phyloP scores from a whole-genome alignment of 2,797 vertebrate species.

The Sebastes steindachneri region DNA sequence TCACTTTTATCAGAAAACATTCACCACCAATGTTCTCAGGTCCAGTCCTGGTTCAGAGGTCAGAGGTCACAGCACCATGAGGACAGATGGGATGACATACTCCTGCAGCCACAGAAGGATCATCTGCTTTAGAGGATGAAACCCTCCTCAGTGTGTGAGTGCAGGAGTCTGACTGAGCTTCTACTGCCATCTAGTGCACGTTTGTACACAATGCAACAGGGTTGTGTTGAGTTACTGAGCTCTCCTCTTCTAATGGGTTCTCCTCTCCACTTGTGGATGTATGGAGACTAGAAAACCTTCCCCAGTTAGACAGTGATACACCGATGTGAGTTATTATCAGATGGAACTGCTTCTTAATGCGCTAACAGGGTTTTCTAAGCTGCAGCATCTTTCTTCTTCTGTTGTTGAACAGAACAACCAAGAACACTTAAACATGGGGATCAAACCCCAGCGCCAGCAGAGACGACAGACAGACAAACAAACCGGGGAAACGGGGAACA shows the following conservation, averaged over 20 bases:
- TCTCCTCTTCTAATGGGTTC: too few relatives aligned
- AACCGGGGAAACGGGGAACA: too few relatives aligned
- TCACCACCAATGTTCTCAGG: too few relatives aligned
- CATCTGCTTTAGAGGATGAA: background rate
- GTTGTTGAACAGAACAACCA: background rate
- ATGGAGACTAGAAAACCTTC: too few relatives aligned
- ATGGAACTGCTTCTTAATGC: background rate
- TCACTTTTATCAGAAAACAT: background rate
- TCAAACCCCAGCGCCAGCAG: background rate
- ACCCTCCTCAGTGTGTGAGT: background rate
- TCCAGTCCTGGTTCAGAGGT: background rate
- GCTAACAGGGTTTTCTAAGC: too few relatives aligned
- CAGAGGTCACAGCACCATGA: background rate
- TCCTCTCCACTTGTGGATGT: too few relatives aligned
- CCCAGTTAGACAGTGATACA: background rate
- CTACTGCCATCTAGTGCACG: conserved; percentile 31
- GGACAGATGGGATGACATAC: background rate
- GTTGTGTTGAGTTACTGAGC: background rate
- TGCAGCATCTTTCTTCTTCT: background rate
- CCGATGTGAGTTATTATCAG: background rate
- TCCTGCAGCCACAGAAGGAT: background rate
- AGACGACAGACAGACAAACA: background rate
- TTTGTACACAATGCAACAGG: background rate
- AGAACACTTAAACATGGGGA: background rate
- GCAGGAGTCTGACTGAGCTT: background rate